Evolutionary conservation across 2,113 vertebrate species (phyloP).

Genomic region (Equus przewalskii): DNA sequence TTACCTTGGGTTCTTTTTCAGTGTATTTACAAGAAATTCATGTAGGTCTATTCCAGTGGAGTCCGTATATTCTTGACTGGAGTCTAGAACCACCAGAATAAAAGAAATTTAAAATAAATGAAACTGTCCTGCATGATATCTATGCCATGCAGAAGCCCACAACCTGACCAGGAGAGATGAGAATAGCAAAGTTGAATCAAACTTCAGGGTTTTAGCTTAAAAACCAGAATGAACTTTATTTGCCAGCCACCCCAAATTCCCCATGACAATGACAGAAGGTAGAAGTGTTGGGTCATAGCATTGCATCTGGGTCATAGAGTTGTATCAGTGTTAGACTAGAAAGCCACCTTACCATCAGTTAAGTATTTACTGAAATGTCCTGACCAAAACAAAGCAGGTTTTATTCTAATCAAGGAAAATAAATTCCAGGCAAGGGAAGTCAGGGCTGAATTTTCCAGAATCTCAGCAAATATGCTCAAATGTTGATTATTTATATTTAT

Average conservation of each 20-base stretch:
- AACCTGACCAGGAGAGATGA: slow-evolving; percentile 41
- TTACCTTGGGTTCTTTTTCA: slow-evolving; percentile 99
- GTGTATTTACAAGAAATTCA: slow-evolving; percentile 99
- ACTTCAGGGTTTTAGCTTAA: slow-evolving; percentile 23
- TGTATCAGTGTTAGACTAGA: background rate
- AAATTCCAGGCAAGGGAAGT: slow-evolving; percentile 30
- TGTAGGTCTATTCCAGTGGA: slow-evolving; percentile 99
- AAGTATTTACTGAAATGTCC: slow-evolving; percentile 45
- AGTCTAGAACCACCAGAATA: slow-evolving; percentile 90
- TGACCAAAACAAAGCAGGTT: background rate
- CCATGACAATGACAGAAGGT: background rate
- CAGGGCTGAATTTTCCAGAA: slow-evolving; percentile 14
- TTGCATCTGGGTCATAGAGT: slow-evolving; percentile 22
- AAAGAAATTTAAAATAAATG: slow-evolving; percentile 74
- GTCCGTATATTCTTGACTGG: slow-evolving; percentile 99
- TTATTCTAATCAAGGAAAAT: slow-evolving; percentile 48
- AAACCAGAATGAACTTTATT: background rate
- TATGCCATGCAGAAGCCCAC: slow-evolving; percentile 59
- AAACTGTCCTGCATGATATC: slow-evolving; percentile 27
- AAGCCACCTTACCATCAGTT: background rate
- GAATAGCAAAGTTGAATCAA: slow-evolving; percentile 36
- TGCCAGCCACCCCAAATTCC: background rate
- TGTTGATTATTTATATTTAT: background rate
- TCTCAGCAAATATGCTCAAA: slow-evolving; percentile 37
- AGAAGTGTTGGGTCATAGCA: background rate